These are phyloP conservation scores for Drosophila robusta DNA, from an alignment of 2,888 invertebrate genomes.

Conservation along the genomic window DNA sequence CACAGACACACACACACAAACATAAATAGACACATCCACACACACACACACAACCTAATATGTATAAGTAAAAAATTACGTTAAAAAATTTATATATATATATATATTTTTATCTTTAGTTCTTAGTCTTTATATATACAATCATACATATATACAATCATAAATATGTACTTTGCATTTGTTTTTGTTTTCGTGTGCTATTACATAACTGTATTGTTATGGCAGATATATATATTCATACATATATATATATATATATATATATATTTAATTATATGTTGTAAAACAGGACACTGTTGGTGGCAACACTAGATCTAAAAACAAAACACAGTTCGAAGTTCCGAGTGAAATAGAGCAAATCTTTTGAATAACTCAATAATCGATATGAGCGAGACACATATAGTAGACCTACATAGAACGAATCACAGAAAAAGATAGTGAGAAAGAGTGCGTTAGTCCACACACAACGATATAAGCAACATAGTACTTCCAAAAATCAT, in stretches of 20 bases:
- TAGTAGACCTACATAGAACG: background rate
- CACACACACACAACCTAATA: slow-evolving; percentile 34
- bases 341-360: slow-evolving; percentile 2
- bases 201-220: slow-evolving; percentile 29
- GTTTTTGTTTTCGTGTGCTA: slow-evolving; percentile 36
- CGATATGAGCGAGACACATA: slow-evolving; percentile 9
- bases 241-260: background rate
- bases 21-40: slow-evolving; percentile 4
- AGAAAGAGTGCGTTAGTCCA: slow-evolving; percentile 21
- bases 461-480: slow-evolving; percentile 69
- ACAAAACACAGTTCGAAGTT: slow-evolving; percentile 1
- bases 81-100: slow-evolving; percentile 15
- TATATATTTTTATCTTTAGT: slow-evolving; percentile 31
- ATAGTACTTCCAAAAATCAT: slow-evolving; percentile 67
- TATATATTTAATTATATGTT: slow-evolving; percentile 24
- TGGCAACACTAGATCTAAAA: slow-evolving; percentile 43
- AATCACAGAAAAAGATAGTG: slow-evolving; percentile 10
- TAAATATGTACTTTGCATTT: slow-evolving; percentile 21
- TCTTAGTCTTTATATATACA: slow-evolving; percentile 10
- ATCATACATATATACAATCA: background rate
- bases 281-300: slow-evolving; percentile 38
- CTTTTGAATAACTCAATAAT: slow-evolving; percentile 10
- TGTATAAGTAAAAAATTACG: slow-evolving; percentile 38
- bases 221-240: background rate
- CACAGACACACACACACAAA: slow-evolving; percentile 14